Base-by-base conservation (phyloP, 2,113 vertebrate species). In the Atrichornis clamosus region DNA sequence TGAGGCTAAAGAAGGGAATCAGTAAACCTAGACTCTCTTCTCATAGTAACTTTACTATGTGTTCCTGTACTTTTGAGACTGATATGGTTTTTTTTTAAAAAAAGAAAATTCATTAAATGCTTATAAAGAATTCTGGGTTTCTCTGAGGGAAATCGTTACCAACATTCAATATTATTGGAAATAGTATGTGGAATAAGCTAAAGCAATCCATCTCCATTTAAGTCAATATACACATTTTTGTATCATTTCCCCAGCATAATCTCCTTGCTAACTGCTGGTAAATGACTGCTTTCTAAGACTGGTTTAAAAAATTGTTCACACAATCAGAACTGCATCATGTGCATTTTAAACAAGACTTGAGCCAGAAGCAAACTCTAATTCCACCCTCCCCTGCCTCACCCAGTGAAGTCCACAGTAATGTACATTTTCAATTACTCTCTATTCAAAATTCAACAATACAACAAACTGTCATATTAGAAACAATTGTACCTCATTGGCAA, bases 391-490 rank as follows among this genome's bases (percentile, higher is more conserved):
- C 69, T 80, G 35, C 62, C n/a, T 87, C 44, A n/a, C n/a, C 53
- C 84, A 94, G 78, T 73, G 84, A 94, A 95, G 72, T 94, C 95
- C 77, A 58, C 42, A 74, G 91, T 93, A 96, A 97, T 77, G 87
- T 65, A 86, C 73, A 90, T 93, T 97, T 95, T 92, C 95, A 93
- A 94, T 97, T 95, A 95, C 73, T 89, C 82, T 70, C 78, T 80
- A 94, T 91, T 96, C 94, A 94, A 92, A 95, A 97, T 93, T 91
- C 94, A 93, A 80, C 87, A 94, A 92, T 94, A 92, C 91, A 90
- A 96, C 92, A 92, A 97, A 95, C 91, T 84, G 90, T 93, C 92
- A 88, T 93, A 95, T 96, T 96, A 97, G 72, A 80, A 94, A 93
- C 94, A 91, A 90, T 87, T 87, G 88, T 82, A 92, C 83, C 69